These are phyloP conservation scores for Sebastes trivittatus DNA, from an alignment of 2,797 vertebrate genomes.

Conservation along the genomic window DNA sequence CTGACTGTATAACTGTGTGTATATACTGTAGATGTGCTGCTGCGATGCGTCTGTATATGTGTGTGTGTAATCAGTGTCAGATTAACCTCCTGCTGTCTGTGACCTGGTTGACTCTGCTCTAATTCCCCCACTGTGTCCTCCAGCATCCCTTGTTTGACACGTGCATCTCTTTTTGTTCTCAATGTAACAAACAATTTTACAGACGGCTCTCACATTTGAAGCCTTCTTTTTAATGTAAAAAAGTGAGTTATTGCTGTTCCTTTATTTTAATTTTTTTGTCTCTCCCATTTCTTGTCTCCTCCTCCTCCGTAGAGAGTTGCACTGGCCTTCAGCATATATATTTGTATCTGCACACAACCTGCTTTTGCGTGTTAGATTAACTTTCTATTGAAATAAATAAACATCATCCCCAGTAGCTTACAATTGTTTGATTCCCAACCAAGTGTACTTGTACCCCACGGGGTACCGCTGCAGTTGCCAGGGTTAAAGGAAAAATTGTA, in stretches of 20 bases:
- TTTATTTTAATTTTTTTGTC: not conserved
- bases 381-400: not conserved
- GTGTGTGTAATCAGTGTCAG: conserved; percentile 39
- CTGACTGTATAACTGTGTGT: not conserved
- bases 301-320: not conserved
- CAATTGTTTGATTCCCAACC: not conserved
- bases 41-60: conserved; percentile 30
- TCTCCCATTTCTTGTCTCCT: not conserved
- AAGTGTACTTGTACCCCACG: not conserved
- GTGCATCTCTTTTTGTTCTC: not conserved
- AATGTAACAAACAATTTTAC: not conserved
- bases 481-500: not conserved
- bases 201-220: not conserved
- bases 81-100: conserved; percentile 47
- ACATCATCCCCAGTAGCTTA: not conserved
- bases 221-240: not conserved
- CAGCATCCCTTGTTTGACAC: conserved; percentile 16
- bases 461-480: no score
- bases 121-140: conserved; percentile 13
- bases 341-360: not conserved
- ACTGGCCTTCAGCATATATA: not conserved
- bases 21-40: not conserved
- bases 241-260: not conserved
- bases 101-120: conserved; percentile 31
- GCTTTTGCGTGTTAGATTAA: not conserved